Conservation (phyloP, 2,888 invertebrate genomes). For the Gerosis bhagava region DNA sequence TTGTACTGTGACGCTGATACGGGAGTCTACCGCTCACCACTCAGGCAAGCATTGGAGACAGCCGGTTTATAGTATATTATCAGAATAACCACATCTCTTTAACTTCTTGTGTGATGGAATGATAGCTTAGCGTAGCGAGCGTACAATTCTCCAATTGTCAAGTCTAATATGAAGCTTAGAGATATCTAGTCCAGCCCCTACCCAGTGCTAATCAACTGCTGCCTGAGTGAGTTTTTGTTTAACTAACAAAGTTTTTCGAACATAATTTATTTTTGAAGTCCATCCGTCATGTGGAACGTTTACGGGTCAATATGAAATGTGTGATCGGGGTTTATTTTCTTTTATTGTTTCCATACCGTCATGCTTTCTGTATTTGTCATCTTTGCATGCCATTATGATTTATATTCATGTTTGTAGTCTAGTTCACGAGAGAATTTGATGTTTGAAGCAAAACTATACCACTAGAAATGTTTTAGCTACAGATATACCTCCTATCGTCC, state of each 20-base stretch:
- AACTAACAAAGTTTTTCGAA: constrained; percentile 63
- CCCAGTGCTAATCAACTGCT: constrained; percentile 78
- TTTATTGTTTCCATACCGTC: constrained; percentile 56
- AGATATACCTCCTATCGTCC: constrained; percentile 37
- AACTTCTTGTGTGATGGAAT: constrained; percentile 77
- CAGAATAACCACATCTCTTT: constrained; percentile 72
- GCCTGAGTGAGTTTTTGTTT: constrained; percentile 81
- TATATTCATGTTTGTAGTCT: constrained; percentile 61
- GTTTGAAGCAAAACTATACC: constrained; percentile 34
- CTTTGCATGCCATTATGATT: constrained; percentile 74
- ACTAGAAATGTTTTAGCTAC: constrained; percentile 40
- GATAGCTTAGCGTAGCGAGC: constrained; percentile 73
- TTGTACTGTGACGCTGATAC: constrained; percentile 87
- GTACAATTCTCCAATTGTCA: constrained; percentile 45
- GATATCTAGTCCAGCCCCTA: constrained; percentile 51
- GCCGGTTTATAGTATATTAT: constrained; percentile 80
- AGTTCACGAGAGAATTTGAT: constrained; percentile 42
- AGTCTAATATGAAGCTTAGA: constrained; percentile 57
- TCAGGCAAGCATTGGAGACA: constrained; percentile 88
- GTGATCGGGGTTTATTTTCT: constrained; percentile 40
- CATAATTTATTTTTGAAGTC: constrained; percentile 81
- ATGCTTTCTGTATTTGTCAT: constrained; percentile 72
- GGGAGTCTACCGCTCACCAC: constrained; percentile 88
- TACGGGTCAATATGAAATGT: constrained; percentile 37
- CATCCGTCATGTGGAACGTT: constrained; percentile 52